Evolutionary conservation across 1,140 invertebrate genomes (phyloP).

Genomic region (Aphelinus certus): DNA sequence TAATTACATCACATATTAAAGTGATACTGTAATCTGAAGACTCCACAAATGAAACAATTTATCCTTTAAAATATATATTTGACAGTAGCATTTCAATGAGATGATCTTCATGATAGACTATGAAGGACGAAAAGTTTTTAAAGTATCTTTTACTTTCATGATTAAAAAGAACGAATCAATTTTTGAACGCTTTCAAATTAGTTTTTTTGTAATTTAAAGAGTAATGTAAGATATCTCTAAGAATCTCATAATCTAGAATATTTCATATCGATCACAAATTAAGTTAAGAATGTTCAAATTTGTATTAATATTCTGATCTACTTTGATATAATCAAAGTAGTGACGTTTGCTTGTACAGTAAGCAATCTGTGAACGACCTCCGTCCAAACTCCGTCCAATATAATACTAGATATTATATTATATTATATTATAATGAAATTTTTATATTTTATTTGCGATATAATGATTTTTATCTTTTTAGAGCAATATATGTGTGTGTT

Average conservation of each 20-base stretch:
- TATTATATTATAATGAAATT: constrained; percentile 3
- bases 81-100: too few species aligned
- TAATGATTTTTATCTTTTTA: neutral
- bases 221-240: neutral
- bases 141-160: too few species aligned
- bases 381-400: constrained; percentile 10
- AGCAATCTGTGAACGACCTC: constrained; percentile 4
- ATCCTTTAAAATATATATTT: too few species aligned
- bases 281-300: neutral
- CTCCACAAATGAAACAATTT: too few species aligned
- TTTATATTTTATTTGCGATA: constrained; percentile 10
- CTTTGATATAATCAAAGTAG: constrained; percentile 4
- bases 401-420: neutral
- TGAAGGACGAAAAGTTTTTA: too few species aligned
- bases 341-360: neutral
- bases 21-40: too few species aligned
- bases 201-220: neutral
- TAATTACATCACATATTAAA: too few species aligned
- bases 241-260: neutral
- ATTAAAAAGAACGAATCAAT: too few species aligned
- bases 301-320: neutral
- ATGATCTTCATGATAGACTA: too few species aligned
- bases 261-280: neutral
- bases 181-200: too few species aligned
- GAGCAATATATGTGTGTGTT: neutral